phyloP scores from a whole-genome alignment of 2,797 vertebrate species.

The Masticophis lateralis region DNA sequence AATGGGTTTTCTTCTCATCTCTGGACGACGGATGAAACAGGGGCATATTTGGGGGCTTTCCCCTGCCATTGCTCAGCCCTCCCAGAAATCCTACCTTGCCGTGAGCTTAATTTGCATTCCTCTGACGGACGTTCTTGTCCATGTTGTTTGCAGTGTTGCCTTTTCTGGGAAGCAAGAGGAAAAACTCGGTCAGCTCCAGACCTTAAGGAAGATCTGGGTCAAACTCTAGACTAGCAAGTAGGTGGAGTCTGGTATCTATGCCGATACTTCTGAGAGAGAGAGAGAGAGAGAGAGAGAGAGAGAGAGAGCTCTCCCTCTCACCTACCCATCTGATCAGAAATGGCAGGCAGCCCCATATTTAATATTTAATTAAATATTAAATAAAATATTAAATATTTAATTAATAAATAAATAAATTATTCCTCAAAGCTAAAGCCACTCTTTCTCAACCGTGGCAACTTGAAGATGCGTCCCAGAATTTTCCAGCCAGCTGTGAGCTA shows the following conservation, averaged over 20 bases:
- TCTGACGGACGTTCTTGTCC: slow-evolving; percentile 90
- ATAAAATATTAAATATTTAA: too few species aligned
- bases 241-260: not conserved
- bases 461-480: not conserved
- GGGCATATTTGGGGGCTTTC: rapidly evolving
- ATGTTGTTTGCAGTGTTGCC: slow-evolving; percentile 88
- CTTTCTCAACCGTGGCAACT: not conserved
- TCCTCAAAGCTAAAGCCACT: not conserved
- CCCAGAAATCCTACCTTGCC: slow-evolving; percentile 3
- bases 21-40: not conserved
- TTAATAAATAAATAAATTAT: too few species aligned
- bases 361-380: too few species aligned
- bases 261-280: not conserved
- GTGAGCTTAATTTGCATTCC: slow-evolving; percentile 83
- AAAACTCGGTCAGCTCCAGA: not conserved
- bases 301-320: not conserved
- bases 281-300: too few species aligned
- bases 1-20: not conserved
- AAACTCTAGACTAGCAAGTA: not conserved
- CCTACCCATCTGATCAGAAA: not conserved
- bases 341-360: not conserved
- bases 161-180: slow-evolving; percentile 75
- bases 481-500: not conserved
- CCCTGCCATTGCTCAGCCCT: not conserved
- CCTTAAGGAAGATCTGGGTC: not conserved